A percentile compares a stretch with the other conserved stretches of the same genome.
These are phyloP conservation scores for Peucedramus taeniatus DNA, from an alignment of 2,113 vertebrate genomes.

Conservation along the genomic window DNA sequence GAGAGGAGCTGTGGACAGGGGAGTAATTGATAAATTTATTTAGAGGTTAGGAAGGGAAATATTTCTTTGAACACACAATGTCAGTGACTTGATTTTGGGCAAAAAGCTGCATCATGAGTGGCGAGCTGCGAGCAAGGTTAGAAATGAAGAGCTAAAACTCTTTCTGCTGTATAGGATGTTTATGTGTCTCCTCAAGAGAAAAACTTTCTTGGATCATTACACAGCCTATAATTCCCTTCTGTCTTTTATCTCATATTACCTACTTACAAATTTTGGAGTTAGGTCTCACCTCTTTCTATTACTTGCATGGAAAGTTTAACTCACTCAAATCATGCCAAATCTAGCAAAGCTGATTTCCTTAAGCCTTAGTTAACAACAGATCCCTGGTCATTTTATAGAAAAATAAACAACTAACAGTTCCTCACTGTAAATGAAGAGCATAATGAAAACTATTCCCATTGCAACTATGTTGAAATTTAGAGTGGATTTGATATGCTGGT, in stretches of 20 bases:
- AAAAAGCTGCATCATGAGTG: neutral
- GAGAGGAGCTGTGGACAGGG: neutral
- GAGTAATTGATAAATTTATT: neutral
- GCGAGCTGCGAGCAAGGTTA: accelerated
- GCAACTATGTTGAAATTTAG: neutral
- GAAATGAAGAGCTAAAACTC: neutral
- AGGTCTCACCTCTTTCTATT: neutral
- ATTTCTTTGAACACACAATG: neutral
- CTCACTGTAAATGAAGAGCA: neutral
- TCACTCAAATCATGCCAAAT: neutral
- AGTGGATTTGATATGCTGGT: neutral
- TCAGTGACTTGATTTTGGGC: neutral
- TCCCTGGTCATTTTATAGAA: neutral
- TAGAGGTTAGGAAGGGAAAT: neutral
- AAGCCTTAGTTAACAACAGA: neutral
- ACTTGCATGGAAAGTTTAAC: neutral
- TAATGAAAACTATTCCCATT: neutral
- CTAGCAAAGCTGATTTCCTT: neutral
- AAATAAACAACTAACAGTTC: neutral
- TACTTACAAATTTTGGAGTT: neutral
- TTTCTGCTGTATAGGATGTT: neutral
- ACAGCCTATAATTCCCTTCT: neutral
- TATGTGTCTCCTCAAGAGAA: neutral
- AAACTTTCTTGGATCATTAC: neutral
- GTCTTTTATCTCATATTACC: neutral